Evolutionary conservation across 2,888 invertebrate genomes (phyloP), one percentile per base, ranked within the genome.

Genomic region (Chaitophorus viminalis): DNA sequence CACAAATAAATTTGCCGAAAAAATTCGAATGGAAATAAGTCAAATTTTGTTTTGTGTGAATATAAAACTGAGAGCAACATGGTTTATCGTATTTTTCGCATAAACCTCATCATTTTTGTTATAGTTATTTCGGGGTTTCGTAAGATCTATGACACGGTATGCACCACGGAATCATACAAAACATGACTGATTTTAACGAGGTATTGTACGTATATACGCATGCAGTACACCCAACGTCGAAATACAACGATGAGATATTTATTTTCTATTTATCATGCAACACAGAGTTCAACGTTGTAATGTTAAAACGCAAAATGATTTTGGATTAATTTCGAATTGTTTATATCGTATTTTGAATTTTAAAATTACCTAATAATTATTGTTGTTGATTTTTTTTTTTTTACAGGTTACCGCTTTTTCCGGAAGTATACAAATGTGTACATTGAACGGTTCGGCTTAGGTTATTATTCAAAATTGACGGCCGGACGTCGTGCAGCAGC

Each of bases 31-130:
- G 54, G 29, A 36, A 14, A 78, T 25, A 78, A 54, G 78, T 78
- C 78, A 78, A 78, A 78, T 33, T 78, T 54, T 25, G 78, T 54
- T 78, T 17, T 14, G 54, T 78, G 54, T 33, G 33, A 33, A 54
- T 78, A 54, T 3, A 3, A 33, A 25, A 78, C 78, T 60, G 78
- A 60, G 54, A 60, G 54, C n/a, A n/a, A 14, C 25, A 25, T 78
- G 54, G 60, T 78, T 78, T 78, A 78, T 78, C 3, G 25, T 78
- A 33, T 25, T 54, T 78, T 60, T 78, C 25, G 21, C 54, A 78
- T 25, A 25, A n/a, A 78, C 52, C 54, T 54, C 54, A 52, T 60
- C 9, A 39, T n/a, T 79, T 60, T 39, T 65, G 65, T 29, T 29
- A 65, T n/a, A 29, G 8, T 11, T 36, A 65, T 79, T 79, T 65